Evolutionary conservation across 2,113 vertebrate genomes (phyloP), one percentile per base, ranked within the genome.

Genomic region (Syngnathus scovelli): DNA sequence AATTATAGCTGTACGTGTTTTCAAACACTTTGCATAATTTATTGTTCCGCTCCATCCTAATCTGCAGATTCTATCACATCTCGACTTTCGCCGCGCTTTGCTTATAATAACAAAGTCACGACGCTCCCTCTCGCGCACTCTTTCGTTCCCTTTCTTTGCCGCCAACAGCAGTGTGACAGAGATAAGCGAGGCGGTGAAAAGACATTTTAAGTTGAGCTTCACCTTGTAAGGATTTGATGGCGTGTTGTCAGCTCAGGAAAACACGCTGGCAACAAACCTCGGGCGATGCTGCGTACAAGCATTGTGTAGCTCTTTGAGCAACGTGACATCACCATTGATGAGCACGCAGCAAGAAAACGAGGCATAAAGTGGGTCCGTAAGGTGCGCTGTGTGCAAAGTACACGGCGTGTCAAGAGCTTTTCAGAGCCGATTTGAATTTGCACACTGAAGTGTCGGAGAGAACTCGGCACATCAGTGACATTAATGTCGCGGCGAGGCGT

Each of bases 1-100:
- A 91, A 92, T 91, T 92, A 91, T 76, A 80, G 84, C 89, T 85
- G 84, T 88, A 85, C 85, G 86, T 91, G 88, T 90, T 92, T 92
- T 91, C 89, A 91, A 90, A 91, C 87, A 90, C 85, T 90, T 87
- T 88, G 88, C 85, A 88, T 90, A 89, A 91, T 92, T 90, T 91
- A 91, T 89, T 90, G 88, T 91, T 88, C 85, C 80, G 82, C 85
- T 90, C 66, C 70, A 80, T 89, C 87, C 87, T 91, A 91, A 92
- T 93, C 92, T 89, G 72, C 71, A 81, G 89, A 92, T 92, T 70
- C 80, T 88, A 92, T 92, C 87, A 1, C 36, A 36, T 66, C 80
- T 88, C 82, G 68, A 76, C 86, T 86, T 87, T 85, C 72, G 75
- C 78, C 82, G 67, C 66, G 74, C 76, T 69, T 72, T 62, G 39